These are phyloP conservation scores for Phataginus tricuspis DNA, from an alignment of 2,797 vertebrate species.

Conservation along the genomic window DNA sequence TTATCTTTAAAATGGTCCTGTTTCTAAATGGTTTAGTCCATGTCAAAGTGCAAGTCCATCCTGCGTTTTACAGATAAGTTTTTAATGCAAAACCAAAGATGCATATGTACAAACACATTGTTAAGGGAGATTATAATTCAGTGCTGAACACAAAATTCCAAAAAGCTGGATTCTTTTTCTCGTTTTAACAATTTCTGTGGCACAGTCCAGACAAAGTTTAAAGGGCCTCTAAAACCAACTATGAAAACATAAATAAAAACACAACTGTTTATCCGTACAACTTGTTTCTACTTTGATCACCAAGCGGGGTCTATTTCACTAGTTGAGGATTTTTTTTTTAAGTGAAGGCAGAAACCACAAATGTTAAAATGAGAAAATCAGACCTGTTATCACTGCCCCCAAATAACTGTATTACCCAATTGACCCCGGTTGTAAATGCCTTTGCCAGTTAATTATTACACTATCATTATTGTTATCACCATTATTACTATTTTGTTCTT, in stretches of 20 bases:
- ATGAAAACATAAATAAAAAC: slow-evolving; percentile 22
- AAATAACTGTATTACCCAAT: background rate
- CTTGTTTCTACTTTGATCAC: background rate
- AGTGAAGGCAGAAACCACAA: background rate
- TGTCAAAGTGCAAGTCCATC: background rate
- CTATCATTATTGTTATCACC: slow-evolving; percentile 9
- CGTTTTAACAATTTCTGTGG: background rate
- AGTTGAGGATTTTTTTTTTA: background rate
- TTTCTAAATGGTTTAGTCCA: slow-evolving; percentile 5
- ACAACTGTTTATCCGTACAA: background rate
- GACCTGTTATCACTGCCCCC: background rate
- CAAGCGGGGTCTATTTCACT: background rate
- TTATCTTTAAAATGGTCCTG: slow-evolving; percentile 26
- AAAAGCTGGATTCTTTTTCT: background rate
- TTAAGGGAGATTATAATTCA: background rate
- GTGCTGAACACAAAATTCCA: background rate
- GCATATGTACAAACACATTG: background rate
- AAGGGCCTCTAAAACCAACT: background rate
- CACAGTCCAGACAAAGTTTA: background rate
- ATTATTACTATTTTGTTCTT: slow-evolving; percentile 62
- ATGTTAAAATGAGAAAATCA: slow-evolving; percentile 55
- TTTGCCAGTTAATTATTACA: slow-evolving; percentile 60
- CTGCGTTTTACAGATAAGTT: background rate
- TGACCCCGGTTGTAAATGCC: slow-evolving; percentile 44
- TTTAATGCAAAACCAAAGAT: background rate